Evolutionary conservation across 2,113 vertebrate species (phyloP).

Genomic region (Emydocephalus ijimae): DNA sequence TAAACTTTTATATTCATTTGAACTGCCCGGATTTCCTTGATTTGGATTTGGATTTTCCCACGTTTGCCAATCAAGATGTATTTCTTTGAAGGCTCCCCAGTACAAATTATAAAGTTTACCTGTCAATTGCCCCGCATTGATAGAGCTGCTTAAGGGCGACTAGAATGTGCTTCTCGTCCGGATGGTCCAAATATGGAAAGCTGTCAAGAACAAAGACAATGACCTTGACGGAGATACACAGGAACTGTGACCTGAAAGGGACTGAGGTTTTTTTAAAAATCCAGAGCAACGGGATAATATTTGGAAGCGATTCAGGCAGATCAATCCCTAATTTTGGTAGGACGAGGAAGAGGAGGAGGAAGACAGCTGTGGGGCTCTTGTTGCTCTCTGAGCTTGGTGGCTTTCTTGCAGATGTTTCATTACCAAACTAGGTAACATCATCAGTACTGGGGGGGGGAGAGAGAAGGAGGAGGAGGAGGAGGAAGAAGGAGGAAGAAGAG

Average conservation of each 20-base stretch:
- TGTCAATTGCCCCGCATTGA: slow-evolving; percentile 92
- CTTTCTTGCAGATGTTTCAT: too few relatives aligned
- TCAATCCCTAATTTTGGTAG: neutral
- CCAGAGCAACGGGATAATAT: neutral
- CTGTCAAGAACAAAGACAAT: slow-evolving; percentile 57
- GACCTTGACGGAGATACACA: neutral
- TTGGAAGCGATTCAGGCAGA: neutral
- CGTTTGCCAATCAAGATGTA: neutral
- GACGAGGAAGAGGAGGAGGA: neutral
- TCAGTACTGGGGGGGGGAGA: too few relatives aligned
- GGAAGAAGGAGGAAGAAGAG: too few relatives aligned
- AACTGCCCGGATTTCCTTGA: neutral
- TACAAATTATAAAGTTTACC: slow-evolving; percentile 67
- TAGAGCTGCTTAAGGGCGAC: slow-evolving; percentile 94
- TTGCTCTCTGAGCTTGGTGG: too few relatives aligned
- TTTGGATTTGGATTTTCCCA: neutral
- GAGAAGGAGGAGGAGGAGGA: too few relatives aligned
- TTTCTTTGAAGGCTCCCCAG: neutral
- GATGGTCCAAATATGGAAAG: slow-evolving; percentile 91
- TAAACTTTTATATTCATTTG: neutral
- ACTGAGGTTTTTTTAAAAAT: neutral
- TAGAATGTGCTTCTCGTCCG: slow-evolving; percentile 91
- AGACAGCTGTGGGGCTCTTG: too few relatives aligned
- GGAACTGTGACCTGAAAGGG: neutral
- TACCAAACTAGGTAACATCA: too few relatives aligned